A percentile compares a stretch with the other conserved stretches of the same genome.
These are phyloP conservation scores for Opisthograptis luteolata DNA, from an alignment of 2,888 invertebrate genomes.

Conservation along the genomic window DNA sequence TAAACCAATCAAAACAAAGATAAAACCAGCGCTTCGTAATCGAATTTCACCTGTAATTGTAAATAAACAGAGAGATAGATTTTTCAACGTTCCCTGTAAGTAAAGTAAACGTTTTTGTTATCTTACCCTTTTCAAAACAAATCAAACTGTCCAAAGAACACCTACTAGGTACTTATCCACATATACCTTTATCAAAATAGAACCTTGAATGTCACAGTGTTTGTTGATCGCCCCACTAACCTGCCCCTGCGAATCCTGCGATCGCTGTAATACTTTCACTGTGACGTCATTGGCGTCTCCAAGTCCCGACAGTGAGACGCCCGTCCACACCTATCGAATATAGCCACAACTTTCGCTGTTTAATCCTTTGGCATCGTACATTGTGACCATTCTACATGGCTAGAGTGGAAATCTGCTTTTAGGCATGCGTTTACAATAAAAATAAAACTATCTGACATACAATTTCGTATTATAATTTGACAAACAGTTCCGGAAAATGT, in stretches of 20 bases:
- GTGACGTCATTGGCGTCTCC: slow-evolving; percentile 15
- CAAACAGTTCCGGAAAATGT: slow-evolving; percentile 10
- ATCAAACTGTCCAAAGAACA: slow-evolving; percentile 14
- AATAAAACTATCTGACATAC: slow-evolving; percentile 8
- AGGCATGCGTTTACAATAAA: too few species aligned
- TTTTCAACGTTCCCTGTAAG: not conserved
- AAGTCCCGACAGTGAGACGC: slow-evolving; percentile 18
- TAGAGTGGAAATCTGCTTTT: too few species aligned
- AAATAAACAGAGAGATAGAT: not conserved
- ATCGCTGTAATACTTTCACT: slow-evolving; percentile 4
- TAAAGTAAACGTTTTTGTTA: not conserved
- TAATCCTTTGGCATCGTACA: slow-evolving; percentile 14
- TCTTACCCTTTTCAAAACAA: slow-evolving; percentile 15
- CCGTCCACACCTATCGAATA: slow-evolving; percentile 17
- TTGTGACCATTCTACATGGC: too few species aligned
- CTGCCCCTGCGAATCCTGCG: not conserved
- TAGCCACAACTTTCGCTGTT: slow-evolving; percentile 13
- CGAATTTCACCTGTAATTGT: not conserved
- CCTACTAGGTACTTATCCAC: not conserved
- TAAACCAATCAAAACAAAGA: not conserved
- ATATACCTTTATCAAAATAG: slow-evolving; percentile 1
- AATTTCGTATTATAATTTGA: slow-evolving; percentile 17
- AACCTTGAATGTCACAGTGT: slow-evolving; percentile 10
- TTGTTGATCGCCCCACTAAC: slow-evolving; percentile 8
- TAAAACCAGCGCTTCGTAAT: not conserved